Conservation (phyloP, 2,113 vertebrate species). For the Paralichthys olivaceus region DNA sequence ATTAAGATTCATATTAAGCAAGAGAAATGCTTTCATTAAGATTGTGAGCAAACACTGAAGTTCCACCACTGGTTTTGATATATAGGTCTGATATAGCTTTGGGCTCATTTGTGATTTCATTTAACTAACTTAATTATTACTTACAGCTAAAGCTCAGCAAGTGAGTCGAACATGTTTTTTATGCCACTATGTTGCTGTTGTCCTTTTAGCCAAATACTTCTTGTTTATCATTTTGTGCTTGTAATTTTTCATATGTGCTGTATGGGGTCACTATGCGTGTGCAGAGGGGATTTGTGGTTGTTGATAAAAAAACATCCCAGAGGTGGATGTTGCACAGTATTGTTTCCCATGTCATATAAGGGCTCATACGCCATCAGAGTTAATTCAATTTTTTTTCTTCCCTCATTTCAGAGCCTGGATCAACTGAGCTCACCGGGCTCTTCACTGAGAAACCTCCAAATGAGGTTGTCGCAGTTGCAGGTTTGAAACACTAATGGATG, state of each 20-base stretch:
- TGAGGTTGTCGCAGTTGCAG: constrained; percentile 63
- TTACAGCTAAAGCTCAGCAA: not conserved
- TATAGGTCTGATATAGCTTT: not conserved
- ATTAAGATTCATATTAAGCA: not conserved
- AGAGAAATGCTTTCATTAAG: not conserved
- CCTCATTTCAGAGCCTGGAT: constrained; percentile 48
- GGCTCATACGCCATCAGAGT: not conserved
- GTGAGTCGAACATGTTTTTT: not conserved
- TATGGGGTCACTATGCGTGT: not conserved
- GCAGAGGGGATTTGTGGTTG: not conserved
- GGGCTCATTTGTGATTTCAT: not conserved
- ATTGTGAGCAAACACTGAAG: too few species aligned
- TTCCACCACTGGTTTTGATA: too few species aligned
- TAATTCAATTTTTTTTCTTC: constrained; percentile 1
- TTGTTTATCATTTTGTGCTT: constrained; percentile 3
- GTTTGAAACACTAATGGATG: constrained; percentile 58
- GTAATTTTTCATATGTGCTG: not conserved
- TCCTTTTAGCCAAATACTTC: not conserved
- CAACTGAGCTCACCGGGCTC: constrained; percentile 80
- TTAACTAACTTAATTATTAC: not conserved
- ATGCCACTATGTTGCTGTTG: not conserved
- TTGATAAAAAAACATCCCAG: not conserved
- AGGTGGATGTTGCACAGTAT: not conserved
- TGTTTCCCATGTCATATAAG: not conserved
- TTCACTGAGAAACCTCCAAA: constrained; percentile 82